A percentile compares a stretch with the other conserved stretches of the same genome.
Evolutionary conservation across 2,113 vertebrate species (phyloP).

Genomic region (Ameiurus melas): DNA sequence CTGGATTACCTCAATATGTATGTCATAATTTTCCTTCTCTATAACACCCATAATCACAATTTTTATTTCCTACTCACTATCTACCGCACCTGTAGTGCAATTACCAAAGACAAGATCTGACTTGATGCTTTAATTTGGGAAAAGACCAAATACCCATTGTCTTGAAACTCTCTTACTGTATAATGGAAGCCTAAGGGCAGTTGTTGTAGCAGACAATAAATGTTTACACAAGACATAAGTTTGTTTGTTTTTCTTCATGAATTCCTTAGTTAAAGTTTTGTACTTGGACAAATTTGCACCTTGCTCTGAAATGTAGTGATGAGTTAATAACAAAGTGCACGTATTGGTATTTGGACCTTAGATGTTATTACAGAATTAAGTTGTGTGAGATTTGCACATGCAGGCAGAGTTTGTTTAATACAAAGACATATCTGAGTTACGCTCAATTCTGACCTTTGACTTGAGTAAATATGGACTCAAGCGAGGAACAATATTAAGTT

Average conservation of each 20-base stretch:
- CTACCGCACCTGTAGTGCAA: background rate
- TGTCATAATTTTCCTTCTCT: background rate
- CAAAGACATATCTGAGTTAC: background rate
- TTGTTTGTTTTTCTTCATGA: background rate
- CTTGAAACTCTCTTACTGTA: background rate
- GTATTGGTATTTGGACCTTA: background rate
- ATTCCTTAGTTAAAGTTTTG: background rate
- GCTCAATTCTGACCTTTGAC: background rate
- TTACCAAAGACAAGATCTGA: background rate
- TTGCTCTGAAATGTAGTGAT: background rate
- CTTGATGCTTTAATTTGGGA: background rate
- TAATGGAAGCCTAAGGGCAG: background rate
- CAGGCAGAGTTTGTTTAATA: background rate
- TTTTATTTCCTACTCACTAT: background rate
- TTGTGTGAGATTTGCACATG: background rate
- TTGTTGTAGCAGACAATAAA: background rate
- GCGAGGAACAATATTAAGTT: background rate
- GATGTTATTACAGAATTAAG: background rate
- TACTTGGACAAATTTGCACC: background rate
- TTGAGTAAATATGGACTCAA: background rate
- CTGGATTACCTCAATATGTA: background rate
- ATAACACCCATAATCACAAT: background rate
- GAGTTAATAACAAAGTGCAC: background rate
- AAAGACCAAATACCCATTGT: background rate
- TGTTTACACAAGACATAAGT: background rate